A percentile compares a stretch with the other conserved stretches of the same genome.
Evolutionary conservation across 2,797 vertebrate species (phyloP).

Genomic region (Muscicapa striata): DNA sequence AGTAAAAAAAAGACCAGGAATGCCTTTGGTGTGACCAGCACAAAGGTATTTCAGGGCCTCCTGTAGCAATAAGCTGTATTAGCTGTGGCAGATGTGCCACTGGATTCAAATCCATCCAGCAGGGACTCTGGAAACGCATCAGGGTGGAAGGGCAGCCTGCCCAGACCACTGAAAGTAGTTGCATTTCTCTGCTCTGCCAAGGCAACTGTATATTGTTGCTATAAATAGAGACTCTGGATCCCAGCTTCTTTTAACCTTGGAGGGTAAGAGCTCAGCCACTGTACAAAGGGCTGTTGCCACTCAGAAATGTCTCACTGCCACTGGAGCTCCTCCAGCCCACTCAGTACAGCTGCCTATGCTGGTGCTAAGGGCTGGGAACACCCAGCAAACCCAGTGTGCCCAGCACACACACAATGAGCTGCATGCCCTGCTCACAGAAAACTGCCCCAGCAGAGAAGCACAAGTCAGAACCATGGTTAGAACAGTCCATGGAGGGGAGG

Average conservation of each 20-base stretch:
- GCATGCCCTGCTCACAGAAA: rapidly evolving
- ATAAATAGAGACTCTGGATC: constrained; percentile 26
- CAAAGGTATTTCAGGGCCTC: not conserved
- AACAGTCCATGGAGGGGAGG: not conserved
- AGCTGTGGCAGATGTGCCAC: not conserved
- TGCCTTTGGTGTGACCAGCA: not conserved
- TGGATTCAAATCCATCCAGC: not conserved
- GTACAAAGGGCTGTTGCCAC: not conserved
- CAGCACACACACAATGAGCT: not conserved
- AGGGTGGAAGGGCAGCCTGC: not conserved
- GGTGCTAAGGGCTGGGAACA: not conserved
- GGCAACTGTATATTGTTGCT: constrained; percentile 48
- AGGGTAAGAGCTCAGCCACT: not conserved
- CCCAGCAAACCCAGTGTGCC: not conserved
- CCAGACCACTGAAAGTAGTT: constrained; percentile 1
- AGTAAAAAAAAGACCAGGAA: not conserved
- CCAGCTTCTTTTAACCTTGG: constrained; percentile 45
- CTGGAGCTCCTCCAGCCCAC: not conserved
- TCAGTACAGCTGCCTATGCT: not conserved
- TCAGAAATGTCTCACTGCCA: not conserved
- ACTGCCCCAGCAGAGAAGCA: not conserved
- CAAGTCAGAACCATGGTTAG: not conserved
- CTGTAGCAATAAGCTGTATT: not conserved
- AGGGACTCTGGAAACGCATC: not conserved
- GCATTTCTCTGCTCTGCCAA: constrained; percentile 50